These are phyloP conservation scores for Heterodera carotae DNA, from an alignment of 1,140 invertebrate species.

Conservation along the genomic window DNA sequence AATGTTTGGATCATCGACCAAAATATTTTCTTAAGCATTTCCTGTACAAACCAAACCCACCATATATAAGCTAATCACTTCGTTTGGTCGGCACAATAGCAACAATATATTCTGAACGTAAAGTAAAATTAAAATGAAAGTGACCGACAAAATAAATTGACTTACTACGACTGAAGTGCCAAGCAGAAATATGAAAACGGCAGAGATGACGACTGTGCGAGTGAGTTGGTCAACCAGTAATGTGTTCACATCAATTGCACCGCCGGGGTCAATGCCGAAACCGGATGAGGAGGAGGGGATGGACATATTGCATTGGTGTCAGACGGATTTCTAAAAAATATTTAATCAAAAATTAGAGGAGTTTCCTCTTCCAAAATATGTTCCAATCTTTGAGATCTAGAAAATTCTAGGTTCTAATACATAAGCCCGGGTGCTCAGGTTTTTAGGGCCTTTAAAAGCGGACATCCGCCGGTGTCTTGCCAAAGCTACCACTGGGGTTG, in stretches of 20 bases:
- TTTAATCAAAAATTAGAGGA: neutral
- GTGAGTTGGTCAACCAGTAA: neutral
- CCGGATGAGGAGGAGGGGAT: neutral
- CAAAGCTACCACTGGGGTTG: no score
- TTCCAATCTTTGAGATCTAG: no score
- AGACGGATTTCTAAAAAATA: neutral
- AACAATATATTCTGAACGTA: slow-evolving; percentile 24
- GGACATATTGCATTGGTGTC: neutral
- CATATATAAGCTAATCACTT: slow-evolving; percentile 27
- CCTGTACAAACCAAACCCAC: slow-evolving; percentile 1
- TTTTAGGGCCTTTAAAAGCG: no score
- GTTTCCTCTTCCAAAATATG: no score
- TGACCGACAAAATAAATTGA: neutral
- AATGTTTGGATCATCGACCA: no score
- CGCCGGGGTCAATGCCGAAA: slow-evolving; percentile 9
- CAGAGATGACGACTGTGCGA: neutral
- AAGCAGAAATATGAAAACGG: slow-evolving; percentile 22
- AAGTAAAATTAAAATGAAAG: no score
- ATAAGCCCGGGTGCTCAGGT: no score
- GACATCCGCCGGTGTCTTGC: no score
- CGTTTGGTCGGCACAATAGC: slow-evolving; percentile 15
- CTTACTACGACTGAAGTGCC: slow-evolving; percentile 9
- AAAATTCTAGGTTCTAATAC: no score
- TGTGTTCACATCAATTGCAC: neutral
- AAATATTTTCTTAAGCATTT: no score